These are phyloP conservation scores for Dendronephthya gigantea DNA, from an alignment of 64 coral and sea anemone genomes.

Conservation along the genomic window DNA sequence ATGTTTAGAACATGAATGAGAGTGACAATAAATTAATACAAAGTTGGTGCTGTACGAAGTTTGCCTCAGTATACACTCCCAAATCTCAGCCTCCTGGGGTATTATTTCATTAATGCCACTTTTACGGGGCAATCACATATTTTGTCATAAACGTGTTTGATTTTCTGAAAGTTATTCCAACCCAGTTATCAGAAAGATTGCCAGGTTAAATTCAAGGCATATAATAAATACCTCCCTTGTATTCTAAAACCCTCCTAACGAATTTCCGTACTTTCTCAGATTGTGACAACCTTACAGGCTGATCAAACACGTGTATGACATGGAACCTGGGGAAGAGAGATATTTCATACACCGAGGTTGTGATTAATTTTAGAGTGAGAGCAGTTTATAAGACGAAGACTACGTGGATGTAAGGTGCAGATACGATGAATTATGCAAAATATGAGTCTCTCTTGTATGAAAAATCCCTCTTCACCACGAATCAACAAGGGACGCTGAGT, in stretches of 20 bases:
- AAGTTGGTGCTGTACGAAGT: background rate
- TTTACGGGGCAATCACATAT: background rate
- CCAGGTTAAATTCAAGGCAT: no score
- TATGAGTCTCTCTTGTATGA: background rate
- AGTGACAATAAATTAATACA: conserved; percentile 1
- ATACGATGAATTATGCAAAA: background rate
- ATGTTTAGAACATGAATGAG: background rate
- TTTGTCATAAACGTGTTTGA: background rate
- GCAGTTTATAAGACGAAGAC: background rate
- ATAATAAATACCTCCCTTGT: no score
- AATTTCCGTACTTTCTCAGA: no score
- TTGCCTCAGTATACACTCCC: background rate
- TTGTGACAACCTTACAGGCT: background rate
- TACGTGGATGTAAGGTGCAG: background rate
- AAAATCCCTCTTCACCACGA: background rate
- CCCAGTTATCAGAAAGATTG: background rate
- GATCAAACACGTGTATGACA: background rate
- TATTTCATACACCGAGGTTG: background rate
- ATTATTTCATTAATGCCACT: background rate
- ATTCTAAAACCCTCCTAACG: no score
- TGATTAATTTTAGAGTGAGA: background rate
- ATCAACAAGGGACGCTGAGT: background rate
- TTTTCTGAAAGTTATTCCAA: background rate
- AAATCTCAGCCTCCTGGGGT: background rate
- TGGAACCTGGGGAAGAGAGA: background rate